Evolutionary conservation across 2,113 vertebrate species (phyloP), one percentile per base, ranked within the genome.

Genomic region (Zapornia atra): DNA sequence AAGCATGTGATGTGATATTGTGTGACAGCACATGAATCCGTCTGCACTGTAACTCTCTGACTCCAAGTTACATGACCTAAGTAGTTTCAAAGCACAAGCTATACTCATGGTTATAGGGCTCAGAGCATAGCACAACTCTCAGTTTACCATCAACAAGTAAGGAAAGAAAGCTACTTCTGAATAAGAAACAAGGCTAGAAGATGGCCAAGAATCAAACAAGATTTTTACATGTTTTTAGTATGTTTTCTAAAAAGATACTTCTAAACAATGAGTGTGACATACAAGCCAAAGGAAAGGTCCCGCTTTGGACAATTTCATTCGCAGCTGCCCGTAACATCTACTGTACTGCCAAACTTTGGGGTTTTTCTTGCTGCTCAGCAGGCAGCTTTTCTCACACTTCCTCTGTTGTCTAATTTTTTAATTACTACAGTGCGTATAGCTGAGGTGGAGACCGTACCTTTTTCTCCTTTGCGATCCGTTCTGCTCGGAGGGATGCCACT

Each of bases 401-500:
- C 69, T 57, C 53, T 91, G 69, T 12, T 65, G 28, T n/a, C 34
- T 65, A 3, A 29, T 14, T 65, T 64, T 70, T 78, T 71, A 64
- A 76, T 44, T 66, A 38, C 28, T 82, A 72, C 69, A 91, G 51
- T 8, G 63, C 3, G 20, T 25, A 22, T 3, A 86, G 63, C 76
- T 46, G 48, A 79, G 42, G 34, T 29, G 9, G 28, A 79, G 33
- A 29, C 20, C 78, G 2, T 87, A 99, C 99, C 98, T 98, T 98
- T 88, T 99, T 99, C 97, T 99, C 99, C 92, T 99, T 99, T 40
- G 99, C 98, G 66, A 99, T 99, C 76, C 99, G 98, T 60, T 99
- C 99, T 31, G 99, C 99, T 73, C 99, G 98, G 81, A 99, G 98
- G 50, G 99, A 99, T 1, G 99, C 99, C 15, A 99, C 99, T 91